phyloP scores from a whole-genome alignment of 2,888 invertebrate species.

The Oscheius sp. region DNA sequence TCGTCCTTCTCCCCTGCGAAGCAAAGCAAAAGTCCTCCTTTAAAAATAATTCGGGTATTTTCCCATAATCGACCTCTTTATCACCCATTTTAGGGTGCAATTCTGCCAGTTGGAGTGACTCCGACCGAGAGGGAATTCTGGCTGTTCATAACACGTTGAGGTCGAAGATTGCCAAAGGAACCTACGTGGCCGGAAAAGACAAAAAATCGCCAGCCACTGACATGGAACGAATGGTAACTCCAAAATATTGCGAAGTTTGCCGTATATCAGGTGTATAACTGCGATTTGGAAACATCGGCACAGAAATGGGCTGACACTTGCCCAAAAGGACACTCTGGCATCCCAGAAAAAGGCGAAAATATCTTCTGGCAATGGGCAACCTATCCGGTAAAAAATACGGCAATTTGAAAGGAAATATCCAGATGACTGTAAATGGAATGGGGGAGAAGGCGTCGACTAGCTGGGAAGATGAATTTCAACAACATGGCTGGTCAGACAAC shows the following conservation, averaged over 20 bases:
- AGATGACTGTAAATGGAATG: constrained; percentile 9
- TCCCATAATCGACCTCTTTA: too few relatives aligned
- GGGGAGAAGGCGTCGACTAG: not conserved
- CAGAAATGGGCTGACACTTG: constrained; percentile 10
- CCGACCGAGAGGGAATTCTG: constrained; percentile 6
- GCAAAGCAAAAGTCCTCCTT: too few relatives aligned
- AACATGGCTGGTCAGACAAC: constrained; percentile 31
- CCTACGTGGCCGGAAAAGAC: constrained; percentile 11
- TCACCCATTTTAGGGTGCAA: too few relatives aligned
- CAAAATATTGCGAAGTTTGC: not conserved
- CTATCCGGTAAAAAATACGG: not conserved
- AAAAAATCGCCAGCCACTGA: constrained; percentile 8
- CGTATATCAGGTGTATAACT: not conserved
- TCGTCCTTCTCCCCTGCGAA: too few relatives aligned
- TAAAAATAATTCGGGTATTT: too few relatives aligned
- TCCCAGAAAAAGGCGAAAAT: constrained; percentile 12
- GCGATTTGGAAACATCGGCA: not conserved
- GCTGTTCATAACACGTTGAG: constrained; percentile 5
- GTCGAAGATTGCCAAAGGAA: constrained; percentile 21
- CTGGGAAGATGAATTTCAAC: constrained; percentile 26
- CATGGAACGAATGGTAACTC: constrained; percentile 3
- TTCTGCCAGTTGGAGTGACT: not conserved
- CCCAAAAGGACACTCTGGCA: constrained; percentile 1
- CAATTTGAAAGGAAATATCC: not conserved
- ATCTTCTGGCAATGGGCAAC: constrained; percentile 14